Percentiles rank a stretch among this genome's conserved stretches.
phyloP scores from a whole-genome alignment of 2,888 invertebrate species.

The Octonoba sinensis region DNA sequence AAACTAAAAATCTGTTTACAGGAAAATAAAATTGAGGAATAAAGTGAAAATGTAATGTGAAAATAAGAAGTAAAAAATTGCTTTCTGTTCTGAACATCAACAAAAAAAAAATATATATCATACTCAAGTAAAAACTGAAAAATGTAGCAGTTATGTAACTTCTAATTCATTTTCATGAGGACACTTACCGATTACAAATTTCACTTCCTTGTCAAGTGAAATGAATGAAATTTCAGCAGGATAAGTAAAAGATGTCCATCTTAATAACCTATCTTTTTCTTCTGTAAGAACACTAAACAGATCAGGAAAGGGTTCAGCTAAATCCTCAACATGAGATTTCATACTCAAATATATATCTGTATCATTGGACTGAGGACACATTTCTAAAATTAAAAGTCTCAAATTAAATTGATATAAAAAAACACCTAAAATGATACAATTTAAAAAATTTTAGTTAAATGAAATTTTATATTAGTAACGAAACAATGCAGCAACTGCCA shows the following conservation, averaged over 20 bases:
- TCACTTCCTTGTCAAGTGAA: slow-evolving; percentile 78
- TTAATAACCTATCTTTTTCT: slow-evolving; percentile 80
- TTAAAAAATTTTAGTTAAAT: not conserved
- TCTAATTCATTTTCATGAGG: no score
- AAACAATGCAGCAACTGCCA: no score
- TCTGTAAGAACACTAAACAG: slow-evolving; percentile 86
- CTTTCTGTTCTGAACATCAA: no score
- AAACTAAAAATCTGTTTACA: no score
- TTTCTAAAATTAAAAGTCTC: slow-evolving; percentile 76
- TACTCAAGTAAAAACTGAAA: no score
- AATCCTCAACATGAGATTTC: slow-evolving; percentile 88
- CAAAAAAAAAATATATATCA: no score
- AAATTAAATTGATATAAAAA: not conserved
- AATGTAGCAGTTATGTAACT: no score
- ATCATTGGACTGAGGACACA: slow-evolving; percentile 88
- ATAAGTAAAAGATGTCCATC: slow-evolving; percentile 88
- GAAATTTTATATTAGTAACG: not conserved
- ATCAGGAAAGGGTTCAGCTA: slow-evolving; percentile 84
- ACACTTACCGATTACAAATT: slow-evolving; percentile 79
- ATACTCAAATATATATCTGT: slow-evolving; percentile 81
- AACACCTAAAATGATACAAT: not conserved
- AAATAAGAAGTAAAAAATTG: no score
- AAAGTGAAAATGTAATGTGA: no score
- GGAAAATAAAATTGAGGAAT: no score
- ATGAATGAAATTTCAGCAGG: slow-evolving; percentile 75